A percentile compares a stretch with the other conserved stretches of the same genome.
Conservation (phyloP, 2,113 vertebrate genomes). For the Chaetodon trifascialis region DNA sequence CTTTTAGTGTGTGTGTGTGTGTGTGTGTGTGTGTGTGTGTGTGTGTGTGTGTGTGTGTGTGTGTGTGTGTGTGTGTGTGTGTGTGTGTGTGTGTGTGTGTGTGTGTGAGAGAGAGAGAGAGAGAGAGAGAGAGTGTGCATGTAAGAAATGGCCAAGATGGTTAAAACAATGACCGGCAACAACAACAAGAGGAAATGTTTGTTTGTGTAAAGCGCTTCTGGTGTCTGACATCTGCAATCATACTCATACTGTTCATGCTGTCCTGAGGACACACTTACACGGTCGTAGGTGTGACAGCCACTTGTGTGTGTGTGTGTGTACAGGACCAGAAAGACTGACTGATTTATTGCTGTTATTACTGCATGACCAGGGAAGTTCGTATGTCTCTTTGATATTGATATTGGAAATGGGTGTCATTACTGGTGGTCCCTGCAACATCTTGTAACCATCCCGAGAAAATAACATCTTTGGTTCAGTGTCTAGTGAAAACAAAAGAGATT, state of each 20-base stretch:
- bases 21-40: not conserved
- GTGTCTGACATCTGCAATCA: slow-evolving; percentile 29
- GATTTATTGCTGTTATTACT: slow-evolving; percentile 13
- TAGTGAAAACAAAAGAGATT: not conserved
- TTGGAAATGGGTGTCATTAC: slow-evolving; percentile 15
- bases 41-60: not conserved
- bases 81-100: not conserved
- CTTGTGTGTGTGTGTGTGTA: slow-evolving; percentile 3
- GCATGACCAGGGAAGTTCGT: slow-evolving; percentile 11
- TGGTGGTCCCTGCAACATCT: slow-evolving; percentile 7
- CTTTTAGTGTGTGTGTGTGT: slow-evolving; percentile 19
- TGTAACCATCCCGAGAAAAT: slow-evolving; percentile 14
- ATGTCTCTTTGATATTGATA: slow-evolving; percentile 24
- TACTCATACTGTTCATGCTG: not conserved
- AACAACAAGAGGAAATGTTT: slow-evolving; percentile 6
- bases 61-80: not conserved
- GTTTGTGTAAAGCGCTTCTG: slow-evolving; percentile 28
- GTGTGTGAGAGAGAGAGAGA: too few species aligned
- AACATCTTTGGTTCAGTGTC: not conserved
- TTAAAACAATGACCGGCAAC: slow-evolving; percentile 19
- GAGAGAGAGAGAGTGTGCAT: too few species aligned
- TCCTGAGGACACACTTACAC: not conserved
- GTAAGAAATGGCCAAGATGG: slow-evolving; percentile 21
- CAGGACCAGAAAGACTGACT: slow-evolving; percentile 1
- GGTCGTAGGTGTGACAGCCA: not conserved